Percentiles rank a stretch among this genome's conserved stretches.
These are phyloP conservation scores for Cenopis cana DNA, from an alignment of 2,888 invertebrate genomes.

Conservation along the genomic window DNA sequence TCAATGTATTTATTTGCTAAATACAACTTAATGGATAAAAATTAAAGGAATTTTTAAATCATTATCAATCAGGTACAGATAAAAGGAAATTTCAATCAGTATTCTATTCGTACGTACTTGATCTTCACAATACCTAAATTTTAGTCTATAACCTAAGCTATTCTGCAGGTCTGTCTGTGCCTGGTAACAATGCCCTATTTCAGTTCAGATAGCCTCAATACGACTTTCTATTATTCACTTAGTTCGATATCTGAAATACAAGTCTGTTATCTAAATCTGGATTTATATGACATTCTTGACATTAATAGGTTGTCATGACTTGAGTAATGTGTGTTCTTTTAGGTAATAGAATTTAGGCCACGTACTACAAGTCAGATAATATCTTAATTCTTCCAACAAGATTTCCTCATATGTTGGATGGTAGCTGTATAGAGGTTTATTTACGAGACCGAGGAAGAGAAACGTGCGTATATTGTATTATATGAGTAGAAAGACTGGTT, in stretches of 20 bases:
- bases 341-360: constrained; percentile 31
- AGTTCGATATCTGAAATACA: constrained; percentile 18
- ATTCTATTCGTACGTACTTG: constrained; percentile 57
- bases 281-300: constrained; percentile 8
- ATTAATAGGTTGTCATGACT: constrained; percentile 20
- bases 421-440: constrained; percentile 7
- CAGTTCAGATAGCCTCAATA: constrained; percentile 52
- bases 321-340: constrained; percentile 14
- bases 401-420: constrained; percentile 9
- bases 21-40: no score
- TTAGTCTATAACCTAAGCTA: constrained; percentile 39
- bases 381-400: constrained; percentile 24
- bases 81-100: constrained; percentile 40
- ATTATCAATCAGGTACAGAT: no score
- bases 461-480: constrained; percentile 11
- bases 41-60: no score
- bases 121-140: constrained; percentile 48
- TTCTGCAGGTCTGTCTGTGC: constrained; percentile 7
- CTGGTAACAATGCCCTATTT: constrained; percentile 54
- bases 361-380: constrained; percentile 7
- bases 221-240: constrained; percentile 52
- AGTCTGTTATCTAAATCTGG: constrained; percentile 10
- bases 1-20: no score
- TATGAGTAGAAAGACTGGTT: constrained; percentile 33
- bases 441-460: constrained; percentile 5